Base-by-base conservation (phyloP, 1,140 invertebrate genomes). In the Drosophila aff. region DNA sequence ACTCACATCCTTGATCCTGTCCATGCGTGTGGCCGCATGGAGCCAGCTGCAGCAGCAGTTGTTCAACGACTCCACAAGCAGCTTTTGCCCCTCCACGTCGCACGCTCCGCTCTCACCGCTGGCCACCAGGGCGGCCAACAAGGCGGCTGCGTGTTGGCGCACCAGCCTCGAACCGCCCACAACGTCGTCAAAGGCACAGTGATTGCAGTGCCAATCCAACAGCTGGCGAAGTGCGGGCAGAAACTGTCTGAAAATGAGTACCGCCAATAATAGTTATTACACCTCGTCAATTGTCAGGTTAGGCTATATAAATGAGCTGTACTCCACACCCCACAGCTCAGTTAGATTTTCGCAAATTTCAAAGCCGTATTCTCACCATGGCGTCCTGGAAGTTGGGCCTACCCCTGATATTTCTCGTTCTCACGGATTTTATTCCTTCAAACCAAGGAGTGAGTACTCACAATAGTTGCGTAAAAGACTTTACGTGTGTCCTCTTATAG, bases 191-290 rank as follows among this genome's bases (percentile, higher is more conserved):
- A 91, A 91, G 61, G 81, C 65, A 50, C 91, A 78, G 81, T 92
- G 76, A 85, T 93, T 92, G 62, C 72, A 82, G 58, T 92, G 91
- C 92, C 92, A 93, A 50, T 92, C 92, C 33, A 93, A 62, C 66
- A 92, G 80, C 55, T 92, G 91, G 21, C 89, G 79, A 31, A 92
- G 65, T 23, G 92, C 91, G 50, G 91, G 78, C 58, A 92, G 50
- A 53, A 93, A 91, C 77, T 91, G 79, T 59, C 92, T 93, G 57
- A 10, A 76, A 69, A 57, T 52, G 47, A 28, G 16, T 3, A 7
- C 8, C 10, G 28, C 21, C 21, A 80, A 77, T 82, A 28, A 83
- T 68, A 80, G 67, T 43, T 46, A 81, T 89, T 85, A 83, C 9
- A 8, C 8, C 28, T 15, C 21, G 18, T 23, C 10, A 4, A 36